phyloP scores from a whole-genome alignment of 2,797 vertebrate genomes.

The Kryptolebias ocellatus region DNA sequence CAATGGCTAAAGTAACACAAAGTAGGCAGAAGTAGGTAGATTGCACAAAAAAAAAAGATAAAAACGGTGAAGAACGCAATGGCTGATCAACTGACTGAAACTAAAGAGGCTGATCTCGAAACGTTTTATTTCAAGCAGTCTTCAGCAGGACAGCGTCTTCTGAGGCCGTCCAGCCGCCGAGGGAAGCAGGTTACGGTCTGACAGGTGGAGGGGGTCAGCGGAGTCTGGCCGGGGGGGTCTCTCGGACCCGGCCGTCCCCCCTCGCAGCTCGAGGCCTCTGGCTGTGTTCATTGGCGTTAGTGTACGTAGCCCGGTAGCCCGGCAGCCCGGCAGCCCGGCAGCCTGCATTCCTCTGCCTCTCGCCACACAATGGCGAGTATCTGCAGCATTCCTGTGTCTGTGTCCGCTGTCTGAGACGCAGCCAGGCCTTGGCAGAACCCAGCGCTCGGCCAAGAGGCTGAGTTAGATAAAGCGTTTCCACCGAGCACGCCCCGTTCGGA shows the following conservation, averaged over 20 bases:
- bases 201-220: conserved; percentile 40
- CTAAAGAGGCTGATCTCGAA: conserved; percentile 52
- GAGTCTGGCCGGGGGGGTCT: conserved; percentile 43
- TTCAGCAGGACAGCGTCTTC: conserved; percentile 35
- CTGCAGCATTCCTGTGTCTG: conserved; percentile 81
- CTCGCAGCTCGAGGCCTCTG: too few species aligned
- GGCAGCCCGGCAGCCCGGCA: conserved; percentile 58
- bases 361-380: conserved; percentile 77
- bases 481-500: conserved; percentile 5
- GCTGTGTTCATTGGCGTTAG: too few species aligned
- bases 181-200: too few species aligned
- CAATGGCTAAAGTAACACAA: too few species aligned
- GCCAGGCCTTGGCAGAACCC: conserved; percentile 62
- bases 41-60: too few species aligned
- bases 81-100: conserved; percentile 42
- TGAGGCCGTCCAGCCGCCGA: conserved; percentile 27
- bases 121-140: conserved; percentile 26
- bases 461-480: conserved; percentile 28
- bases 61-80: conserved; percentile 18
- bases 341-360: conserved; percentile 79
- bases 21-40: too few species aligned
- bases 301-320: conserved; percentile 50
- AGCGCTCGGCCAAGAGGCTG: conserved; percentile 37
- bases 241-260: neutral
- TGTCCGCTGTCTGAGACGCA: conserved; percentile 74